phyloP scores from a whole-genome alignment of 1,140 invertebrate genomes.

The Cydia amplana region DNA sequence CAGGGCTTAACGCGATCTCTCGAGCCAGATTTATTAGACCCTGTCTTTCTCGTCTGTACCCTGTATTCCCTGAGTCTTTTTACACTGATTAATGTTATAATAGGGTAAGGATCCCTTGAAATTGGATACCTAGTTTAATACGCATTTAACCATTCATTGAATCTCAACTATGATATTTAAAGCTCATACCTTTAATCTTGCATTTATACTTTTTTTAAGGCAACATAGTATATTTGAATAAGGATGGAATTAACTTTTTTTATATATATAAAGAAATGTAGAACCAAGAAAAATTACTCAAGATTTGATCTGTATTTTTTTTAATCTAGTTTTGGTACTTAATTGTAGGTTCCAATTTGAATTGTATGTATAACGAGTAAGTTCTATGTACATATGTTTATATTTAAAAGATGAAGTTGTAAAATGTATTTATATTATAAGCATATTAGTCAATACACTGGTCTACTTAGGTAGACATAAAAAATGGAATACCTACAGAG shows the following conservation, averaged over 20 bases:
- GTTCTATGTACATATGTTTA: neutral
- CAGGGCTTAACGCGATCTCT: no score
- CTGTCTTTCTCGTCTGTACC: no score
- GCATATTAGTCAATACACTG: no score
- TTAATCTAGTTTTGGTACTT: neutral
- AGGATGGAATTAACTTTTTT: neutral
- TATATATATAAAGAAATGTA: neutral
- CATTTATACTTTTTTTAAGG: neutral
- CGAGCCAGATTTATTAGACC: no score
- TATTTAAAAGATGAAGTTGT: neutral
- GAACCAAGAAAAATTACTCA: neutral
- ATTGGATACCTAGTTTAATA: neutral
- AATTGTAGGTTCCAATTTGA: neutral
- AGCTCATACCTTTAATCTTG: neutral
- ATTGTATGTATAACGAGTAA: neutral
- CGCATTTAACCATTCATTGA: neutral
- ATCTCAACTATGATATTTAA: neutral
- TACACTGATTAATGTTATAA: no score
- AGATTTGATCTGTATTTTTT: neutral
- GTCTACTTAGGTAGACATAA: no score
- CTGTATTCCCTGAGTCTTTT: no score
- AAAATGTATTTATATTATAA: neutral
- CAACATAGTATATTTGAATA: neutral
- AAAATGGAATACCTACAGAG: no score
- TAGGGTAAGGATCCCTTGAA: neutral